Evolutionary conservation across 2,113 vertebrate genomes (phyloP).

Genomic region (Suricata suricatta): DNA sequence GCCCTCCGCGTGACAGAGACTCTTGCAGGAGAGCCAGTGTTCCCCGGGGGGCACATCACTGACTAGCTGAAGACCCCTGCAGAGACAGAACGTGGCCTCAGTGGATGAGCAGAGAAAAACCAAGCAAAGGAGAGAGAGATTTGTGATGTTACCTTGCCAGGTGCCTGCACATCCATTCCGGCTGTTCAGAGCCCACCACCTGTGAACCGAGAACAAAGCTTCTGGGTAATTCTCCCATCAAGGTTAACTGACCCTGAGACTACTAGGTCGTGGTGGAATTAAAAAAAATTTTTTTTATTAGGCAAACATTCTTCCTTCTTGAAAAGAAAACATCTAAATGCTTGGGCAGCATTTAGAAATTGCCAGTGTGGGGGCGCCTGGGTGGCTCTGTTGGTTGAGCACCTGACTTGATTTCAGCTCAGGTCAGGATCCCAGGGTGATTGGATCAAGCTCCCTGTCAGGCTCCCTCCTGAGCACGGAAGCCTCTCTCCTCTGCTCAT

Average conservation of each 20-base stretch:
- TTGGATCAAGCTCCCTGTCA: no score
- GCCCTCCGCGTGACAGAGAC: not conserved
- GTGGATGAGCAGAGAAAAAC: not conserved
- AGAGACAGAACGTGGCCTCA: not conserved
- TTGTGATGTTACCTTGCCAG: not conserved
- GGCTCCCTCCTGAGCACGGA: no score
- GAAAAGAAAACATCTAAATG: not conserved
- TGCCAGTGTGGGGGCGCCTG: not conserved
- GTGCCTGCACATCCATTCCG: not conserved
- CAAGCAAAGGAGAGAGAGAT: not conserved
- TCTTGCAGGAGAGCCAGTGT: not conserved
- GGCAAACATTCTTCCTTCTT: not conserved
- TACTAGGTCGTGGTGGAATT: not conserved
- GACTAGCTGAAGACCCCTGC: not conserved
- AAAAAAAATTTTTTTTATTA: not conserved
- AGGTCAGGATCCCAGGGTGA: no score
- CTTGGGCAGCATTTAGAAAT: no score
- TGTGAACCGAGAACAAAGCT: not conserved
- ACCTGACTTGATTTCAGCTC: no score
- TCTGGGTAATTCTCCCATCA: not conserved
- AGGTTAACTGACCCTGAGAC: not conserved
- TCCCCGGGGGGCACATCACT: not conserved
- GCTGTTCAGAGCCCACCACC: not conserved
- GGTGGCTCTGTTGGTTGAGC: no score
- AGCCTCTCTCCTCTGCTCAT: no score